Conservation (phyloP, 2,888 invertebrate species). For the Gortyna flavago region DNA sequence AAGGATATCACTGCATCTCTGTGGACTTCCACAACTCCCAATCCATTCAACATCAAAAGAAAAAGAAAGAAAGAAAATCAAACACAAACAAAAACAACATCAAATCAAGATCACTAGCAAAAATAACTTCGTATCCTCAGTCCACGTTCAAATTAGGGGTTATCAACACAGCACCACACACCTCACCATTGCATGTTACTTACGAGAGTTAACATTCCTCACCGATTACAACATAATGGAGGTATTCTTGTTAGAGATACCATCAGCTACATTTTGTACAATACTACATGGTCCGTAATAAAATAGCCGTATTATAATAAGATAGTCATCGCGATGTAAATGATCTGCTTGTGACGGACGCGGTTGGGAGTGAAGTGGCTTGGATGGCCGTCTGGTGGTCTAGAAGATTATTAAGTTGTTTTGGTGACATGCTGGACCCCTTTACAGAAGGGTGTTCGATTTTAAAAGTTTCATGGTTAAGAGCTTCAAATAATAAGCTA, state of each 20-base stretch:
- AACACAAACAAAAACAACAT: too few species aligned
- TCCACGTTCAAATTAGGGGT: slow-evolving; percentile 26
- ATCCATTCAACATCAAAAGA: neutral
- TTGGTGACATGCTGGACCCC: neutral
- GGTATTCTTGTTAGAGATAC: slow-evolving; percentile 56
- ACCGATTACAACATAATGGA: slow-evolving; percentile 59
- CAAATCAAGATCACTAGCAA: neutral
- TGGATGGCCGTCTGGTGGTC: neutral
- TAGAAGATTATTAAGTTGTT: neutral
- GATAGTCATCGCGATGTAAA: slow-evolving; percentile 46
- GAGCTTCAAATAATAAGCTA: neutral
- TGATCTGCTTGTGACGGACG: slow-evolving; percentile 32
- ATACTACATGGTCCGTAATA: slow-evolving; percentile 44
- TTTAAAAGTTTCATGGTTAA: neutral
- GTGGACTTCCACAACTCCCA: neutral
- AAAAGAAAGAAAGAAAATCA: too few species aligned
- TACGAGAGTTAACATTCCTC: slow-evolving; percentile 48
- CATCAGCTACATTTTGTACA: slow-evolving; percentile 54
- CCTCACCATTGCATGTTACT: slow-evolving; percentile 49
- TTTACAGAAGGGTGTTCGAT: neutral
- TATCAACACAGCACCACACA: slow-evolving; percentile 41
- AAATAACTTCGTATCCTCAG: slow-evolving; percentile 22
- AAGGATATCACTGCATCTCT: neutral
- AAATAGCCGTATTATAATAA: slow-evolving; percentile 44
- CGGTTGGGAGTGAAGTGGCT: neutral